A percentile compares a stretch with the other conserved stretches of the same genome.
These are phyloP conservation scores for Quadroppia sp. DNA, from an alignment of 2,888 invertebrate species.

Conservation along the genomic window DNA sequence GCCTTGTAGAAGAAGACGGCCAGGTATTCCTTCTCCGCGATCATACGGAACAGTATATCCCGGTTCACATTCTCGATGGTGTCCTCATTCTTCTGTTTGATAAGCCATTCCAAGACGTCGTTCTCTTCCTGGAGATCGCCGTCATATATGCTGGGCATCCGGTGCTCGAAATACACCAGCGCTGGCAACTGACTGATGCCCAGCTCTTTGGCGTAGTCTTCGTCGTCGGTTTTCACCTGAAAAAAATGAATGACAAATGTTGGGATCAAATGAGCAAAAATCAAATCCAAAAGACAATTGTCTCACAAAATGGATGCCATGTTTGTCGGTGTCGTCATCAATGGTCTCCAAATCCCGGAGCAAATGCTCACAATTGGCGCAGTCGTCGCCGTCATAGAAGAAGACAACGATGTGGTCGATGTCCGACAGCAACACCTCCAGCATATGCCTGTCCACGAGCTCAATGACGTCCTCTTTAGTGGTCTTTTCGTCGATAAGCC, in stretches of 20 bases:
- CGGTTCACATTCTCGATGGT: slow-evolving; percentile 85
- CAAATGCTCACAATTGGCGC: slow-evolving; percentile 68
- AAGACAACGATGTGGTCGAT: slow-evolving; percentile 87
- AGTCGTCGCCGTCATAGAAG: slow-evolving; percentile 66
- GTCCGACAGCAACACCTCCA: slow-evolving; percentile 80
- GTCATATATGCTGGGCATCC: slow-evolving; percentile 53
- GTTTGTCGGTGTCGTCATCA: slow-evolving; percentile 75
- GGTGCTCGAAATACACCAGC: slow-evolving; percentile 68
- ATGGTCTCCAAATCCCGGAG: slow-evolving; percentile 71
- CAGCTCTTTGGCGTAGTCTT: slow-evolving; percentile 80
- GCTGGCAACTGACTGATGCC: slow-evolving; percentile 82
- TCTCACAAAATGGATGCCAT: slow-evolving; percentile 73
- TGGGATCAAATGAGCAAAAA: background rate
- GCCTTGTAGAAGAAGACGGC: slow-evolving; percentile 87
- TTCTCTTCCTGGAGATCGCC: slow-evolving; percentile 51
- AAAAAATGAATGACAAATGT: too few species aligned
- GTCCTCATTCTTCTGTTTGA: slow-evolving; percentile 82
- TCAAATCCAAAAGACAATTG: background rate
- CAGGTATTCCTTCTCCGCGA: slow-evolving; percentile 82
- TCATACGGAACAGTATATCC: slow-evolving; percentile 73
- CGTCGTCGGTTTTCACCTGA: slow-evolving; percentile 78
- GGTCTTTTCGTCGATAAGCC: slow-evolving; percentile 79
- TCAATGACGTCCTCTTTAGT: slow-evolving; percentile 84
- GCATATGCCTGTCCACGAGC: slow-evolving; percentile 80
- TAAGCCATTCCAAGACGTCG: slow-evolving; percentile 84